Conservation (phyloP, 2,113 vertebrate species). For the Rallus limicola region DNA sequence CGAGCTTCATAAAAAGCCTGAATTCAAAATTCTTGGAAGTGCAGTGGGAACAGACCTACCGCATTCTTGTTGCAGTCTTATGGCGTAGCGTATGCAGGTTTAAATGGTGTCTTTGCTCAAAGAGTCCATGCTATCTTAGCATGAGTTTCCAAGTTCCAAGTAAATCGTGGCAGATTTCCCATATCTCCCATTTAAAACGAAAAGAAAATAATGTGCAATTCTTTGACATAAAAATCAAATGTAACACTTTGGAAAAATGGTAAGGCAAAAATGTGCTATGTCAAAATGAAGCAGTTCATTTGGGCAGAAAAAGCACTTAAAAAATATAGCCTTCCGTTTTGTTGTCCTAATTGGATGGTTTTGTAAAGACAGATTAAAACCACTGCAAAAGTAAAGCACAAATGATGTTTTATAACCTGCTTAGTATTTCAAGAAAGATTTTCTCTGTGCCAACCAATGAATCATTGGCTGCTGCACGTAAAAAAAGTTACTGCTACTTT, state of each 20-base stretch:
- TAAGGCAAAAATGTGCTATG: neutral
- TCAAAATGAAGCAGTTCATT: slow-evolving; percentile 46
- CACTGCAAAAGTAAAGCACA: neutral
- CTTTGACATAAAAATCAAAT: slow-evolving; percentile 33
- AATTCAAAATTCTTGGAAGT: neutral
- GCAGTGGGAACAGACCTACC: neutral
- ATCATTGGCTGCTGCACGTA: neutral
- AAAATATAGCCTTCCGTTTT: slow-evolving; percentile 28
- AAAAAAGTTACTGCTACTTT: slow-evolving; percentile 11
- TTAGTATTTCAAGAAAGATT: slow-evolving; percentile 49
- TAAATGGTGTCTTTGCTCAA: neutral
- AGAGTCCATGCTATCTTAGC: neutral
- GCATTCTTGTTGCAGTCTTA: neutral
- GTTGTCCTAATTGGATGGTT: slow-evolving; percentile 60
- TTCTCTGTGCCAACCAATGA: slow-evolving; percentile 20
- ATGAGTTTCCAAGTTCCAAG: neutral
- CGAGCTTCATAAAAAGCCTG: neutral
- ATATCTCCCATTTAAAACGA: neutral
- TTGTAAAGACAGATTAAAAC: slow-evolving; percentile 59
- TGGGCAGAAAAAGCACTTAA: slow-evolving; percentile 8
- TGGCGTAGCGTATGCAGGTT: accelerated
- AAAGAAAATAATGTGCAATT: neutral
- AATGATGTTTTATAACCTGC: slow-evolving; percentile 50
- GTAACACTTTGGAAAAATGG: neutral
- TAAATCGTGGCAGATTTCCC: slow-evolving; percentile 7